Conservation (phyloP, 2,113 vertebrate species). For the Ciconia boyciana region DNA sequence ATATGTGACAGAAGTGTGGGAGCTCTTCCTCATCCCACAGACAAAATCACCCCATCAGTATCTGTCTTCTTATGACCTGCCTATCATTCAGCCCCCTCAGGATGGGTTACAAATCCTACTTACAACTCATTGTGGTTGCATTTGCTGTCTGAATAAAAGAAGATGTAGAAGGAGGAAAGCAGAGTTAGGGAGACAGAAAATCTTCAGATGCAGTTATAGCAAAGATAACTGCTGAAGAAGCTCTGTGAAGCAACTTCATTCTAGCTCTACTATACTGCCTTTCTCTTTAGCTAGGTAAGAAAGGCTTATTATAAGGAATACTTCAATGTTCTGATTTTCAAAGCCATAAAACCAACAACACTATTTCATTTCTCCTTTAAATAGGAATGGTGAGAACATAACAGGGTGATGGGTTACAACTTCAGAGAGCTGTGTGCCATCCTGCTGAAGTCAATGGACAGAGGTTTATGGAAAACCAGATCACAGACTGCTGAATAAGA, state of each 20-base stretch:
- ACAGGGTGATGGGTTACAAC: not conserved
- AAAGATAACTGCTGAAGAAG: not conserved
- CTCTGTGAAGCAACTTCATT: not conserved
- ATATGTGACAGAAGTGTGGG: not conserved
- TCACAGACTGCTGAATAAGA: not conserved
- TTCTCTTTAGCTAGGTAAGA: not conserved
- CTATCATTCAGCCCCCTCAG: fast-evolving
- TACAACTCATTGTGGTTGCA: not conserved
- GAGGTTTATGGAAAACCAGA: not conserved
- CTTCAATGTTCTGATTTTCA: not conserved
- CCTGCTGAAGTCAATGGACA: not conserved
- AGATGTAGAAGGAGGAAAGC: not conserved
- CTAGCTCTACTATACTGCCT: not conserved
- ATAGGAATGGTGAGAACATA: not conserved
- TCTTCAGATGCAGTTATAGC: not conserved
- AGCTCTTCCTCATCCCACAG: not conserved
- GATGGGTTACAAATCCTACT: not conserved
- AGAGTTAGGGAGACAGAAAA: not conserved
- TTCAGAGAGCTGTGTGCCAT: not conserved
- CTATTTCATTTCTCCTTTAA: not conserved
- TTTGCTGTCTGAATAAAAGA: not conserved
- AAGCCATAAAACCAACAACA: not conserved
- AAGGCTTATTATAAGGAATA: not conserved
- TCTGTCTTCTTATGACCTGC: not conserved
- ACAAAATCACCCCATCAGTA: not conserved